Percentiles rank a stretch among this genome's conserved stretches.
These are phyloP conservation scores for Bombus pyrosoma DNA, from an alignment of 1,140 invertebrate genomes.

Conservation along the genomic window DNA sequence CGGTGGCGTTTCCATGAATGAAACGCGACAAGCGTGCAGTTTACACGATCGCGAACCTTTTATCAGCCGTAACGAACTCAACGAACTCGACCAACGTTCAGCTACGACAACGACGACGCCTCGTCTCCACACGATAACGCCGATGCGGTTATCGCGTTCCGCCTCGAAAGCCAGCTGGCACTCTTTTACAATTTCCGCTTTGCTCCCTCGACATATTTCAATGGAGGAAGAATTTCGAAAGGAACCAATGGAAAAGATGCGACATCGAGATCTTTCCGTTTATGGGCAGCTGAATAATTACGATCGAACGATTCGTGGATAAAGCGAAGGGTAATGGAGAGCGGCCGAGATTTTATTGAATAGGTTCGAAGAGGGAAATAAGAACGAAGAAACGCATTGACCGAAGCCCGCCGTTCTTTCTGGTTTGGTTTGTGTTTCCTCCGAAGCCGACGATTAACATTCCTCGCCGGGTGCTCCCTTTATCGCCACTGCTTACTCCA, in stretches of 20 bases:
- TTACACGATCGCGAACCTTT: slow-evolving; percentile 51
- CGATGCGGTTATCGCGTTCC: slow-evolving; percentile 50
- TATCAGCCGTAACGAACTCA: slow-evolving; percentile 61
- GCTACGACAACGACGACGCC: slow-evolving; percentile 46
- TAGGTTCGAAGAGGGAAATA: not conserved
- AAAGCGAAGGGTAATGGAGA: not conserved
- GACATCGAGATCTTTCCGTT: not conserved
- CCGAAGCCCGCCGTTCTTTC: not conserved
- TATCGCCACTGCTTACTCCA: not conserved
- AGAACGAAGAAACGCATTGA: not conserved
- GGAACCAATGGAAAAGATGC: not conserved
- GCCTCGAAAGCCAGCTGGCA: slow-evolving; percentile 53
- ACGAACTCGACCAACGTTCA: slow-evolving; percentile 18
- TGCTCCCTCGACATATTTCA: not conserved
- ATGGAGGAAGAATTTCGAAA: not conserved
- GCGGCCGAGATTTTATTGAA: not conserved
- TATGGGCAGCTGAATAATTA: not conserved
- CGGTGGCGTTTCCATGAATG: slow-evolving; percentile 64
- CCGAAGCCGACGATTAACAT: slow-evolving; percentile 6
- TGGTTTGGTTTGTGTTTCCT: slow-evolving; percentile 11
- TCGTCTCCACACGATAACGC: slow-evolving; percentile 49
- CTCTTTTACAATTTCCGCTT: slow-evolving; percentile 57
- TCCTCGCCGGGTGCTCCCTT: not conserved
- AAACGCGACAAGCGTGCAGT: slow-evolving; percentile 53
- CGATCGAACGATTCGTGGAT: not conserved